Base-by-base conservation (phyloP, 2,797 vertebrate genomes). In the Semaprochilodus insignis region DNA sequence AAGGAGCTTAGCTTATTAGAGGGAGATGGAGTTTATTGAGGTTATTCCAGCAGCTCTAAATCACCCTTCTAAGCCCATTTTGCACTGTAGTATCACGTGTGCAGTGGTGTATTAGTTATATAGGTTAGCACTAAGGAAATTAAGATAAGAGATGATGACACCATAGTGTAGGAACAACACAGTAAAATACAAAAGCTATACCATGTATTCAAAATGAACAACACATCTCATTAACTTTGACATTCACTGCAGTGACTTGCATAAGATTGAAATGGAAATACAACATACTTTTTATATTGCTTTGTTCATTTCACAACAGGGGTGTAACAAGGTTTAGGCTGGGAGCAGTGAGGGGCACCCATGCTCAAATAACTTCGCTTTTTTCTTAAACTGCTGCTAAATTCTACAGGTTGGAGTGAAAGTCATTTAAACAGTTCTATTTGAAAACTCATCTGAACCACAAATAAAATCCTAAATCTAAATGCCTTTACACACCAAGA, bases 1-100 rank as follows among this genome's bases (percentile, higher is more conserved):
- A 79, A 80, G 88, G 85, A 88, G 85, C 72, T 83, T 82, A 80
- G 83, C 83, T 84, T 83, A 88, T 86, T 86, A 88, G 75, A 79
- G 88, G 89, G 90, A 87, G 88, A 90, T 87, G 81, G 74, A 86
- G 81, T 85, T 81, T 85, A 81, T 79, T 81, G 73, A 87, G 85
- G 83, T 86, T 88, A 87, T 88, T 89, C 85, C 78, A 85, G 86
- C 80, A 84, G 86, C 79, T 83, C 81, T 78, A 87, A 88, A 86
- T 85, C 84, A 83, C 86, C 82, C 88, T 87, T 88, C 85, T 27
- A 57, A 73, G 79, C 66, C 85, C 67, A 54, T 86, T 67, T 84
- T 86, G 83, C 70, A 86, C 86, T 75, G 75, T 77, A 86, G 62
- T 75, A 78, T 54, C 80, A 83, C 74, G 66, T 74, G 66, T 80